Base-by-base conservation (phyloP, 2,888 invertebrate species). In the Imbricaverruca yamaguchii region DNA sequence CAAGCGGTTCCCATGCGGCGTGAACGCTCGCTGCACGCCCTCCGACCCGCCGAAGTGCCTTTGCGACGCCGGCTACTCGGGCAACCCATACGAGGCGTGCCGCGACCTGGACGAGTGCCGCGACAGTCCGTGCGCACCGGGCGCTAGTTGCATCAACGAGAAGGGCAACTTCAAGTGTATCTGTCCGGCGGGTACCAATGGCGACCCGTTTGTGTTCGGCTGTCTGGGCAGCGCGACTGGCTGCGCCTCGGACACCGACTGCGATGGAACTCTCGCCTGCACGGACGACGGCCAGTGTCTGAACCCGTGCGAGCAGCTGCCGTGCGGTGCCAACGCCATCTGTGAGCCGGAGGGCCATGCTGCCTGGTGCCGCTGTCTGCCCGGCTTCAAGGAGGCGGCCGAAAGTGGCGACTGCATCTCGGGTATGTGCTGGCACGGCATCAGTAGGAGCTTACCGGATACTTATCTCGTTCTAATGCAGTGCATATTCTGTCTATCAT, bases 311-410 rank as follows among this genome's bases (percentile, higher is more conserved):
- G 90, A 90, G 55, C 91, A 90, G 81, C 88, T 95, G 80, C 90
- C 92, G 1, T 96, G 96, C 86, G 95, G 95, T 59, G 88, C 91
- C 0, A 93, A 96, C 87, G 93, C 96, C 0, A 92, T 92, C 85
- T 96, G 96, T 86, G 94, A 95, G 87, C 92, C 94, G 0, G 93
- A 94, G 84, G 92, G 94, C 85, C 96, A 96, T 86, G 93, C 93
- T 0, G 94, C 94, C 12, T 93, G 93, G 93, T 96, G 96, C 86
- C 91, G 93, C 84, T 96, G 96, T 86, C 91, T 92, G 82, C 92
- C 93, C 80, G 95, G 95, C 23, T 96, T 91, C 85, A 91, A 91
- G 0, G 93, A 95, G 88, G 92, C 92, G 83, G 90, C 91, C 63
- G 92, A 93, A 81, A 91, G 91, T 83, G 94, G 94, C 82, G 93